Percentiles rank a stretch among this genome's conserved stretches.
phyloP scores from a whole-genome alignment of 2,113 vertebrate genomes.

The Chauna torquata region DNA sequence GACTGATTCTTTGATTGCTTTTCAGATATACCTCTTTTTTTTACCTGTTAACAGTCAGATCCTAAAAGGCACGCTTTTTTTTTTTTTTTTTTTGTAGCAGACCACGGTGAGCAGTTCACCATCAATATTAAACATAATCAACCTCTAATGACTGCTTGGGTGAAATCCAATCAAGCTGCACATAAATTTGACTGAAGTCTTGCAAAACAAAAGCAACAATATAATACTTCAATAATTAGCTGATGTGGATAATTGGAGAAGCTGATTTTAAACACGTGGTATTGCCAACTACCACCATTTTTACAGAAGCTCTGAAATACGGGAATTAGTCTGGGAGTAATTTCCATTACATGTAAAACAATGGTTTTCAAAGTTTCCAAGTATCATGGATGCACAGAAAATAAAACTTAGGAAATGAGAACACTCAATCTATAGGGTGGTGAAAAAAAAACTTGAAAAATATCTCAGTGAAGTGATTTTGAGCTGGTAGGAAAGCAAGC shows the following conservation, averaged over 20 bases:
- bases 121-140: constrained; percentile 1
- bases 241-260: background rate
- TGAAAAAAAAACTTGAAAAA: background rate
- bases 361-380: background rate
- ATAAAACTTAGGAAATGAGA: background rate
- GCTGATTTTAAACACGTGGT: background rate
- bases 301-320: background rate
- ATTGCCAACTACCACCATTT: background rate
- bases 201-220: constrained; percentile 33
- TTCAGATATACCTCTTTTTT: background rate
- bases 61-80: background rate
- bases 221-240: background rate
- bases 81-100: background rate
- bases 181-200: background rate
- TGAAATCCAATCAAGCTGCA: constrained; percentile 18
- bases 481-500: background rate
- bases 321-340: background rate
- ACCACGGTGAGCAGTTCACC: background rate
- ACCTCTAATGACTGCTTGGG: background rate
- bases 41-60: background rate
- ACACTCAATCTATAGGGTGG: background rate
- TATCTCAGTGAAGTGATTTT: background rate
- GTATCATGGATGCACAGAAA: background rate
- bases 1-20: background rate
- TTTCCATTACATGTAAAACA: background rate